Conservation (phyloP, 2,888 invertebrate species). For the Phasia obesa region DNA sequence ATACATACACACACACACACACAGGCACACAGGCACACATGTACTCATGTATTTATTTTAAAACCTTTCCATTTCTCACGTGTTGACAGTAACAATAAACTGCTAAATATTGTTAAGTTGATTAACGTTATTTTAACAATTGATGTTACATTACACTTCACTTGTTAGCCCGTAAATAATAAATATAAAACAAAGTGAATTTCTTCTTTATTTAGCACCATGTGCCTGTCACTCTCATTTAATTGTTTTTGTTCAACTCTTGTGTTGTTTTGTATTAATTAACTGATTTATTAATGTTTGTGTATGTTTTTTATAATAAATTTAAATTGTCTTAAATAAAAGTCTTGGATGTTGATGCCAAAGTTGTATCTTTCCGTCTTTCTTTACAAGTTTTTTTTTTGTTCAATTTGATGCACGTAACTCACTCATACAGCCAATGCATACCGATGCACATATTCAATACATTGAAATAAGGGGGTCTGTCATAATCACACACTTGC, state of each 20-base stretch:
- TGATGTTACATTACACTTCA: constrained; percentile 61
- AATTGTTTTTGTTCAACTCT: constrained; percentile 24
- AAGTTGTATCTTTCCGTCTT: constrained; percentile 33
- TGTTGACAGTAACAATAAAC: constrained; percentile 52
- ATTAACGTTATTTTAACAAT: constrained; percentile 62
- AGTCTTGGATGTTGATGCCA: constrained; percentile 50
- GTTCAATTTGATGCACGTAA: constrained; percentile 1
- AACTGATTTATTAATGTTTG: constrained; percentile 1
- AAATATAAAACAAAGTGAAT: constrained; percentile 33
- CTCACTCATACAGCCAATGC: constrained; percentile 32
- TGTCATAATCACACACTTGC: constrained; percentile 51
- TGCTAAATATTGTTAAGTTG: constrained; percentile 59
- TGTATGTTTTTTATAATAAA: constrained; percentile 3
- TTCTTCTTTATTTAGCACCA: constrained; percentile 55
- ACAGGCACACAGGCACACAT: neutral
- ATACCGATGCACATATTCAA: constrained; percentile 15
- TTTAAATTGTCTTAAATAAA: constrained; percentile 47
- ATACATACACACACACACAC: neutral
- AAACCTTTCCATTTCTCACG: constrained; percentile 32
- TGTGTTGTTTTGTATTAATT: constrained; percentile 42
- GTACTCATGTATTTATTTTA: neutral
- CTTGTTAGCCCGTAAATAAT: constrained; percentile 32
- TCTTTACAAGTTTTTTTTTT: constrained; percentile 2
- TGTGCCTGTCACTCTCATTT: constrained; percentile 34
- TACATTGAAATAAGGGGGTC: constrained; percentile 53